Evolutionary conservation across 92 coral and sea anemone genomes (phyloP), one percentile per base, ranked within the genome.

Genomic region (Siderastrea radians): DNA sequence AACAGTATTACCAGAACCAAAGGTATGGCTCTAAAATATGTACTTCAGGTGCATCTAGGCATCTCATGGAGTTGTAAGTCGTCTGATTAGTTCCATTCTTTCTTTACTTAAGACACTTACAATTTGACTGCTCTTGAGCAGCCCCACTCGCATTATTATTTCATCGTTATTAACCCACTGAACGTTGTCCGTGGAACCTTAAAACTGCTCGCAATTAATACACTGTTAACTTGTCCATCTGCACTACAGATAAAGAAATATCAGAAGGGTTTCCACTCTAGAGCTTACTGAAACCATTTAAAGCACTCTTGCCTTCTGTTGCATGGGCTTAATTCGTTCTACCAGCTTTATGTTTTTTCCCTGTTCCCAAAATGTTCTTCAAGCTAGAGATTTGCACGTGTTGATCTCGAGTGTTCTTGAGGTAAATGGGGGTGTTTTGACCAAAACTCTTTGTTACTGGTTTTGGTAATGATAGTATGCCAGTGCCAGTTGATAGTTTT

Each of bases 351-450:
- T 59, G 64, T 10, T 59, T 59, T 14, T 59, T 59, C 14, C 64
- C 64, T 14, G 14, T 59, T 8, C 2, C n/a, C 10, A 59, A 59
- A 59, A 59, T 6, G 2, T 59, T 59, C n/a, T 59, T 59, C 64
- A 14, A 59, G 64, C 14, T 59, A 59, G 8, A 59, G 2, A 59
- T 59, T 59, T 6, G 8, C 64, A 59, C 64, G n/a, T 4, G 64
- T 14, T 59, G 8, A 13, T 85, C 83, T 75, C 79, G 64, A 81
- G 63, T 85, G n/a, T 59, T 8, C 46, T 72, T 52, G 51, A 64
- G 67, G 72, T 63, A 86, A 19, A 86, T 75, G n/a, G 46, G 89
- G 75, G 67, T 86, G 64, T 59, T 59, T 59, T 8, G 64, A 59
- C 64, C 64, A 59, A 59, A 59, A 59, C 1, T 17, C 70, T 7